Conservation (phyloP, 2,888 invertebrate species). For the Unio delphinus region DNA sequence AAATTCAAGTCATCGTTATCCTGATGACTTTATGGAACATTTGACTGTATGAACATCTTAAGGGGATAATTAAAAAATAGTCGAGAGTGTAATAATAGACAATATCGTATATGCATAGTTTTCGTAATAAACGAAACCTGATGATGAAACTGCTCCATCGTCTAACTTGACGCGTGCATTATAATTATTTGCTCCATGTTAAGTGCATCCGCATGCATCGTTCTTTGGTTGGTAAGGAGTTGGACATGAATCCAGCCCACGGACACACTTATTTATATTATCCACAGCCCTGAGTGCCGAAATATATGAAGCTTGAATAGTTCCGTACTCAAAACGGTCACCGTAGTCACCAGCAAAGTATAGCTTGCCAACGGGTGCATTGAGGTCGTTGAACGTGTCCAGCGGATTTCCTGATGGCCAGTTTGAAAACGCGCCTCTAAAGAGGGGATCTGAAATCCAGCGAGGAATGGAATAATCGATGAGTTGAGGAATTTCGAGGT, state of each 20-base stretch:
- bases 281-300: neutral
- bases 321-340: neutral
- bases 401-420: conserved; percentile 1
- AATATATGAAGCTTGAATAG: neutral
- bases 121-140: too few species aligned
- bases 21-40: too few species aligned
- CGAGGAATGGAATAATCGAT: neutral
- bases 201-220: conserved; percentile 1
- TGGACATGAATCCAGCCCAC: neutral
- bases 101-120: too few species aligned
- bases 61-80: too few species aligned
- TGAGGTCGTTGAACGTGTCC: neutral
- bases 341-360: conserved; percentile 4
- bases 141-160: neutral
- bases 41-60: too few species aligned
- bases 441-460: neutral
- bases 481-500: neutral
- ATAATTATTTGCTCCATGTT: conserved; percentile 1
- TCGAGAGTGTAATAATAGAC: too few species aligned
- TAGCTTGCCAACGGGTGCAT: neutral
- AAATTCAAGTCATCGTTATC: too few species aligned
- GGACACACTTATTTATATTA: neutral
- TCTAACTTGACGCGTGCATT: neutral
- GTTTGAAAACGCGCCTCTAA: neutral
- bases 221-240: neutral